Evolutionary conservation across 2,113 vertebrate species (phyloP).

Genomic region (Spermophilus dauricus): DNA sequence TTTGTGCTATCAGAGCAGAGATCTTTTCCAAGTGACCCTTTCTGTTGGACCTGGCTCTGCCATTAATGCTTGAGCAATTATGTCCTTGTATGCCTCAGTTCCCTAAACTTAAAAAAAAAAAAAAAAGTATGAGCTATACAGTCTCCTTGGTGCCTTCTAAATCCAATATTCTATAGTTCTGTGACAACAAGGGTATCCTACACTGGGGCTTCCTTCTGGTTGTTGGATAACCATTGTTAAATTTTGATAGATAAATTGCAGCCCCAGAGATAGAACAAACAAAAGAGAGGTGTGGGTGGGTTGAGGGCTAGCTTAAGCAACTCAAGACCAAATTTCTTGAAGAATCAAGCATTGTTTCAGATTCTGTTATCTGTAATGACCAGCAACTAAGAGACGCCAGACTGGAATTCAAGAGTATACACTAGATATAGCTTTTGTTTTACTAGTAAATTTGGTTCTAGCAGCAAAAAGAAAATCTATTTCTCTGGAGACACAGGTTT

Average conservation of each 20-base stretch:
- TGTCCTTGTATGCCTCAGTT: neutral
- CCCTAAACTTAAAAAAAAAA: neutral
- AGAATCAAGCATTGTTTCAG: slow-evolving; percentile 25
- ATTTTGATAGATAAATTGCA: slow-evolving; percentile 2
- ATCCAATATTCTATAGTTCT: neutral
- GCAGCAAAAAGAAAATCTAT: slow-evolving; percentile 26
- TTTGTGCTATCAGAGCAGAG: neutral
- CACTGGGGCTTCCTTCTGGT: neutral
- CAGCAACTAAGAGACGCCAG: neutral
- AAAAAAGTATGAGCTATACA: neutral
- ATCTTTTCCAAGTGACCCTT: neutral
- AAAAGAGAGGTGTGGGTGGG: neutral
- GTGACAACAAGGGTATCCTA: neutral
- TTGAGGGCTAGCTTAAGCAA: neutral
- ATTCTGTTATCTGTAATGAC: neutral
- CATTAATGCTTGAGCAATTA: neutral
- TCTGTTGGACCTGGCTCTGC: neutral
- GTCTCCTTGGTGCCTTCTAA: neutral
- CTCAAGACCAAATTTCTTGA: neutral
- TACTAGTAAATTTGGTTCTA: slow-evolving; percentile 17
- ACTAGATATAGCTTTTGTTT: slow-evolving; percentile 30
- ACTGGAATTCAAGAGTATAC: neutral
- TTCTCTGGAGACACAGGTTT: slow-evolving; percentile 36
- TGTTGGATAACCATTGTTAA: neutral
- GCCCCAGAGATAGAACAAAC: neutral